These are phyloP conservation scores for Artibeus lituratus DNA, from an alignment of 2,797 vertebrate genomes.

Conservation along the genomic window DNA sequence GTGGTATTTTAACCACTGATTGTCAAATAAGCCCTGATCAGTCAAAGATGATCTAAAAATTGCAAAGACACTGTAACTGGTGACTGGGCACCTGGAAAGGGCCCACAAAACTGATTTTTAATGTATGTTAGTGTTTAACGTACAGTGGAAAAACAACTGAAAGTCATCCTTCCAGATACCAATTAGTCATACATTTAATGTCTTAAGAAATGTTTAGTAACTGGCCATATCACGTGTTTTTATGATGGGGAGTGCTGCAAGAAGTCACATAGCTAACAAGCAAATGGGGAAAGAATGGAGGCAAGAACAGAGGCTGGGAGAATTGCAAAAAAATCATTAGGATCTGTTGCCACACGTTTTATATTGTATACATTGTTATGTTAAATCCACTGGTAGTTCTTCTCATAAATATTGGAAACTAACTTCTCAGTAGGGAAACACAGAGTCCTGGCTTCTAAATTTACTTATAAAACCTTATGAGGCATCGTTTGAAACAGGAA, in stretches of 20 bases:
- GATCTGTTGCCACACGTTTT: not conserved
- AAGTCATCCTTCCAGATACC: slow-evolving; percentile 68
- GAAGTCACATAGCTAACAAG: not conserved
- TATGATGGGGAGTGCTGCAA: not conserved
- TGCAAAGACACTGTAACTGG: slow-evolving; percentile 67
- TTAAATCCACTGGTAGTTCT: slow-evolving; percentile 61
- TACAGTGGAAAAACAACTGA: slow-evolving; percentile 64
- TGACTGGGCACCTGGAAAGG: slow-evolving; percentile 72
- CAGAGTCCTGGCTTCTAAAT: slow-evolving; percentile 1
- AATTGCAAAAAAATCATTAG: not conserved
- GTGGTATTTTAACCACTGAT: slow-evolving; percentile 78
- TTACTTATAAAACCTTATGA: slow-evolving; percentile 66
- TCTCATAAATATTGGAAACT: slow-evolving; percentile 47
- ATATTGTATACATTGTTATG: slow-evolving; percentile 5
- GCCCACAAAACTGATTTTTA: slow-evolving; percentile 47
- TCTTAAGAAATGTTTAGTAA: slow-evolving; percentile 76
- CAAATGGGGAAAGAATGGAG: not conserved
- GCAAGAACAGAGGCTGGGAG: not conserved
- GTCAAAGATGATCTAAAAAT: slow-evolving; percentile 77
- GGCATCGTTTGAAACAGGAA: slow-evolving; percentile 65
- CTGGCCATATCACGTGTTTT: slow-evolving; percentile 52
- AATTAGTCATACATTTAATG: slow-evolving; percentile 70
- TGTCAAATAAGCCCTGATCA: slow-evolving; percentile 79
- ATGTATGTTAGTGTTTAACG: slow-evolving; percentile 70
- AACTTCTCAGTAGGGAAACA: slow-evolving; percentile 41